Base-by-base conservation (phyloP, 2,888 invertebrate species). In the Hermaeophaga mercurialis region DNA sequence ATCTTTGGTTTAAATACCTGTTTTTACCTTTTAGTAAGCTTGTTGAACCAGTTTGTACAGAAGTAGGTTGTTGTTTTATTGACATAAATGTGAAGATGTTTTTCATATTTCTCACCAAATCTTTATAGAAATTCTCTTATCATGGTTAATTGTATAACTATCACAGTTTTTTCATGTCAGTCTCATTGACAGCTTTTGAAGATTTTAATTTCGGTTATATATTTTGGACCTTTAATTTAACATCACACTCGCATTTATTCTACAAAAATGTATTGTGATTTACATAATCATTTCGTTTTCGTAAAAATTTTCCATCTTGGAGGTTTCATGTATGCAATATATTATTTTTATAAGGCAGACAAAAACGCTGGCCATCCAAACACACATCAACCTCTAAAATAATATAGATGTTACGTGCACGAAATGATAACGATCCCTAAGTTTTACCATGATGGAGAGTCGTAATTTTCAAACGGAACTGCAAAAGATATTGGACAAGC, bases 331-430 rank as follows among this genome's bases (percentile, higher is more conserved):
- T 24, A 24, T 14, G 24, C 43, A 36, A 47, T 22, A 34, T 34
- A 36, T 49, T 49, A 47, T n/a, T 24, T 38, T 17, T 24, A 38
- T 26, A 11, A 15, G 26, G 18, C 15, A 8, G 22, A 33, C 39
- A 39, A 31, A 39, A 41, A 39, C 39, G 41, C 6, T 12, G 41
- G 41, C 50, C 31, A 41, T 50, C 31, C 18, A 28, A 41, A 50
- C 39, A 19, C 14, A 39, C 24, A 67, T 72, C 70, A 72, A 72
- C 66, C 54, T 58, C 60, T 58, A 64, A 70, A 70, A 70, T 70
- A 69, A 71, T 70, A 69, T 70, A 67, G 68, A 66, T 66, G 66
- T 62, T 70, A 69, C 69, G 66, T 62, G 60, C 56, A 49, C 62
- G 7, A 52, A 48, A 55, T 49, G 33, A 31, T 41, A 50, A 50